phyloP scores from a whole-genome alignment of 2,888 invertebrate genomes.

The Cephus nigrinus region DNA sequence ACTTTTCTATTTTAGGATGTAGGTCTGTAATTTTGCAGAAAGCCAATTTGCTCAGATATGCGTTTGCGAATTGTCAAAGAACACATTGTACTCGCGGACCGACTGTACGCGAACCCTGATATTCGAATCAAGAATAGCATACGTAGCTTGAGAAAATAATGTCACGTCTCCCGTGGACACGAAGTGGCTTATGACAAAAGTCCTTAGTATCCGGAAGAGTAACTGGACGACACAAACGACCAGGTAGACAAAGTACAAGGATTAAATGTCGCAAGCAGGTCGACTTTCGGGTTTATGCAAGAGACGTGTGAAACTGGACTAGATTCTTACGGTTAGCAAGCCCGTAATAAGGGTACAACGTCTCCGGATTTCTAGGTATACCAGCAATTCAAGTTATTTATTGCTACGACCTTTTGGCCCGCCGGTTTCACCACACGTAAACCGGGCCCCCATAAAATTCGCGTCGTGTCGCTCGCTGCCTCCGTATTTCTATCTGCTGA shows the following conservation, averaged over 20 bases:
- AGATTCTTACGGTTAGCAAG: conserved; percentile 40
- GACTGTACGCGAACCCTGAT: not conserved
- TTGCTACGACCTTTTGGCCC: conserved; percentile 60
- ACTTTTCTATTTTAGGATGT: no score
- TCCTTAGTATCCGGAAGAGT: not conserved
- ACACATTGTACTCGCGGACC: no score
- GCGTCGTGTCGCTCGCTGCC: conserved; percentile 37
- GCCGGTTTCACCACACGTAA: conserved; percentile 54
- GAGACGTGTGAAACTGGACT: conserved; percentile 44
- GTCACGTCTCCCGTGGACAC: not conserved
- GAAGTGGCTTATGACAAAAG: not conserved
- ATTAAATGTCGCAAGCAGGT: not conserved
- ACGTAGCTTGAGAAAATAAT: not conserved
- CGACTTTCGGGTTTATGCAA: conserved; percentile 41
- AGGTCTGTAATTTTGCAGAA: no score
- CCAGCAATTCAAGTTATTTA: conserved; percentile 60
- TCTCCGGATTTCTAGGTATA: conserved; percentile 50
- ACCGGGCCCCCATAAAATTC: conserved; percentile 49
- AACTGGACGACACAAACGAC: not conserved
- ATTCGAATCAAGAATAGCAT: not conserved
- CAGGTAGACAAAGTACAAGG: not conserved
- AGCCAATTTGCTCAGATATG: no score
- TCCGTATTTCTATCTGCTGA: conserved; percentile 10
- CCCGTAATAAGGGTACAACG: conserved; percentile 46
- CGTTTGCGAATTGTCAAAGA: no score